Evolutionary conservation across 30 jellyfish, hydroid and myxozoan genomes (phyloP).

Genomic region (Hydractinia symbiolongicarpus): DNA sequence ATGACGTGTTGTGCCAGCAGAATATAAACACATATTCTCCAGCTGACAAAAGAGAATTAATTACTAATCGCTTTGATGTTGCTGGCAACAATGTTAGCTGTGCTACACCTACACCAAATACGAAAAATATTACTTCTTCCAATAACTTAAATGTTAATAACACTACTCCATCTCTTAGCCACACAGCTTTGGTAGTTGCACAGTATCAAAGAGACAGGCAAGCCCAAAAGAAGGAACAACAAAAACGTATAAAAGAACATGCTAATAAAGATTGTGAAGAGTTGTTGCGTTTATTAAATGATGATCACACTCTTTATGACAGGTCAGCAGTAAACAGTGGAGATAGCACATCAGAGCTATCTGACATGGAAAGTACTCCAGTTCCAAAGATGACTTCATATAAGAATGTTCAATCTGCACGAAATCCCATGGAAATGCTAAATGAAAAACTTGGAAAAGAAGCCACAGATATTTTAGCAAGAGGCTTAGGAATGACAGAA

Average conservation of each 20-base stretch:
- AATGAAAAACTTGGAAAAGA: constrained; percentile 12
- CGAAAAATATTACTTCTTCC: too few species aligned
- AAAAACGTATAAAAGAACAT: constrained; percentile 1
- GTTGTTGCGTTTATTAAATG: constrained; percentile 12
- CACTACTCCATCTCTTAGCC: background rate
- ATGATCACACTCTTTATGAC: background rate
- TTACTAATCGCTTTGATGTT: background rate
- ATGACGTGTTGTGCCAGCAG: background rate
- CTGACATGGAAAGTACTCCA: constrained; percentile 35
- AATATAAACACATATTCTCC: background rate
- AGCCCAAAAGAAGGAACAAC: constrained; percentile 1
- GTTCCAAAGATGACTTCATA: constrained; percentile 18
- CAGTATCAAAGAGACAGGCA: constrained; percentile 14
- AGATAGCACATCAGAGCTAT: constrained; percentile 2
- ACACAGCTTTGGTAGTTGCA: background rate
- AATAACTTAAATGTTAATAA: background rate
- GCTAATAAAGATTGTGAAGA: constrained; percentile 32
- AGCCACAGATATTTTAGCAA: constrained; percentile 9
- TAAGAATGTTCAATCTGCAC: background rate
- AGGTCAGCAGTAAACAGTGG: background rate
- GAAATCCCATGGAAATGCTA: background rate
- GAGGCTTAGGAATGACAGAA: constrained; percentile 4
- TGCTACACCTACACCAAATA: background rate
- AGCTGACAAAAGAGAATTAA: background rate
- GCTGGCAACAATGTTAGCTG: background rate